Base-by-base conservation (phyloP, 2,113 vertebrate genomes). In the Mustelus asterias region DNA sequence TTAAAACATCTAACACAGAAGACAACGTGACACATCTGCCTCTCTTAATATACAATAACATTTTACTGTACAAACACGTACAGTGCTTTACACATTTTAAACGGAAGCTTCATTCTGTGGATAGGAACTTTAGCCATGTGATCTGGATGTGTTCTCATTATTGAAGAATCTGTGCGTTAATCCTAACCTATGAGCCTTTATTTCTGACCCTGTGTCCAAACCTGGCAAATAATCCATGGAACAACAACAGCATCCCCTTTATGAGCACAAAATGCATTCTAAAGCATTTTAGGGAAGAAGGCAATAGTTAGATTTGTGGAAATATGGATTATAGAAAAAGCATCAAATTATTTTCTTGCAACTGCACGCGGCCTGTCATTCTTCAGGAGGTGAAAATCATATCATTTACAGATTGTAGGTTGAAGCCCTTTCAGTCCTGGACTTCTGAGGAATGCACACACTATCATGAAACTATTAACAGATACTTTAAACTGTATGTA, bases 121-220 rank as follows among this genome's bases (percentile, higher is more conserved):
- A 37, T n/a, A 65, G 63, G 33, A 33, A 29, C 18, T 65, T 60
- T 63, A 93, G 63, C 54, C 20, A 37, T 37, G 58, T 89, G 26
- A 18, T 67, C 10, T n/a, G 63, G n/a, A 93, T 37, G 58, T 37
- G 67, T 63, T 96, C 90, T 95, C 29, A 95, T 93, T 96, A 96
- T 80, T 93, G 33, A n/a, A 93, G 11, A n/a, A 67, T 93, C 16
- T 92, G n/a, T 93, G 37, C 48, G 94, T 26, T n/a, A 44, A 72
- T 48, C 41, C 41, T 65, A 37, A 95, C 13, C 11, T 16, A 41
- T 44, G n/a, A 69, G 9, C 44, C 60, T 18, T 94, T 94, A 26
- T 70, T 41, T 44, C 65, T 70, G 65, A 14, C 65, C 26, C 63
- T 48, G 33, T 13, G 58, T 67, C 24, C 69, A 58, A 94, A 41